A percentile compares a stretch with the other conserved stretches of the same genome.
phyloP scores from a whole-genome alignment of 92 coral and sea anemone species.

The Epizoanthus ramosus region DNA sequence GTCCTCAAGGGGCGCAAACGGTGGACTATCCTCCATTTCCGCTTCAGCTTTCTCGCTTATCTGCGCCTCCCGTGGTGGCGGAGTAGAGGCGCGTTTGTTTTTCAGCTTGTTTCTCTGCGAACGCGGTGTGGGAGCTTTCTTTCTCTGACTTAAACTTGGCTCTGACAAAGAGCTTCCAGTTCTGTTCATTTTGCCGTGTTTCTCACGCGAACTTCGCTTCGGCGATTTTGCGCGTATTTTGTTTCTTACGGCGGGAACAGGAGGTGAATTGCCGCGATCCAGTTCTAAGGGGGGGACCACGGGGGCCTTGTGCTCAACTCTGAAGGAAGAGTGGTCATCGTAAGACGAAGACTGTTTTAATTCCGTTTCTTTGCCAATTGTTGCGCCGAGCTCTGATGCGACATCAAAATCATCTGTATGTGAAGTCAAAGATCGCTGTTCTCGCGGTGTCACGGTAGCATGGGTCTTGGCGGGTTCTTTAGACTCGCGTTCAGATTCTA shows the following conservation, averaged over 20 bases:
- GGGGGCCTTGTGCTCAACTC: conserved; percentile 22
- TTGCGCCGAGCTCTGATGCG: conserved; percentile 13
- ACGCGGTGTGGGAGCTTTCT: conserved; percentile 45
- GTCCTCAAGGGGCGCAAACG: conserved; percentile 60
- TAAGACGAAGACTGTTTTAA: conserved; percentile 33
- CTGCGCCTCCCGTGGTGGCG: conserved; percentile 38
- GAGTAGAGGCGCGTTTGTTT: conserved; percentile 22
- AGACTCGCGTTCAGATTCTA: background rate
- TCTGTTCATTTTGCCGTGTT: conserved; percentile 39
- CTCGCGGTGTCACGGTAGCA: background rate
- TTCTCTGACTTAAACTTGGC: conserved; percentile 32
- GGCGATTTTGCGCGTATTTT: conserved; percentile 42
- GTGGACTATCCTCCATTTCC: conserved; percentile 23
- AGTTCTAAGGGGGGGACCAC: conserved; percentile 64
- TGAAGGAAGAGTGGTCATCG: conserved; percentile 42
- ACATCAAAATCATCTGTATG: background rate
- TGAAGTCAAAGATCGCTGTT: background rate
- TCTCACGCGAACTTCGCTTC: conserved; percentile 45
- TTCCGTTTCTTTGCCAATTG: conserved; percentile 22
- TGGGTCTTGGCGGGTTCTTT: background rate
- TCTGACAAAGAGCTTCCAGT: conserved; percentile 66
- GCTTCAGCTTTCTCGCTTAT: conserved; percentile 18
- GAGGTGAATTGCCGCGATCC: conserved; percentile 65
- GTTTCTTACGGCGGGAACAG: conserved; percentile 57
- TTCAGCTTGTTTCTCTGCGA: conserved; percentile 23